Evolutionary conservation across 2,797 vertebrate species (phyloP).

Genomic region (Pempheris klunzingeri): DNA sequence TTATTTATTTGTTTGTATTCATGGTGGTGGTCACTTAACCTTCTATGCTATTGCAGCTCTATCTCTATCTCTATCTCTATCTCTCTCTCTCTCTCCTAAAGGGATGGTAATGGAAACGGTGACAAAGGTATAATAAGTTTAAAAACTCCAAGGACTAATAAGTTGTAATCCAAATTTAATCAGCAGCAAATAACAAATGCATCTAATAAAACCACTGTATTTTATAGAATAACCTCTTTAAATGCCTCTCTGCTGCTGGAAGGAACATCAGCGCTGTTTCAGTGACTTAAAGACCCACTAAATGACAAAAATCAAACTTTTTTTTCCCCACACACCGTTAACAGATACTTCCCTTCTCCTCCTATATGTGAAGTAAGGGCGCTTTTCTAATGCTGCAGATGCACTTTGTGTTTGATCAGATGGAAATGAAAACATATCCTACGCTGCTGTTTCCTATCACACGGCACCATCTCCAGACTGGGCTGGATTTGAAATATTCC

Average conservation of each 20-base stretch:
- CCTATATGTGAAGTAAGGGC: not conserved
- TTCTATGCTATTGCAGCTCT: too few relatives aligned
- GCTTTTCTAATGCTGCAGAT: not conserved
- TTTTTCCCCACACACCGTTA: not conserved
- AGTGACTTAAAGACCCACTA: not conserved
- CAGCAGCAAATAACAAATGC: not conserved
- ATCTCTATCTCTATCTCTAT: too few relatives aligned
- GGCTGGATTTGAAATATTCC: constrained; percentile 25
- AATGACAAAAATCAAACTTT: not conserved
- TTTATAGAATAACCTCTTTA: not conserved
- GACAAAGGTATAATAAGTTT: not conserved
- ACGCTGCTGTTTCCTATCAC: constrained; percentile 3
- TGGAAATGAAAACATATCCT: constrained; percentile 2
- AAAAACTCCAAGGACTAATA: not conserved
- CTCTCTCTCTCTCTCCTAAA: too few relatives aligned
- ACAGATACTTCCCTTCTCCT: not conserved
- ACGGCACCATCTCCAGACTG: not conserved
- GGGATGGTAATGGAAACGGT: too few relatives aligned
- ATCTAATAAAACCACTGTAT: not conserved
- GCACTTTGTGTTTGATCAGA: constrained; percentile 16
- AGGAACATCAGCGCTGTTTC: too few relatives aligned
- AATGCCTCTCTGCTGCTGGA: not conserved
- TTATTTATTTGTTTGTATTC: too few relatives aligned
- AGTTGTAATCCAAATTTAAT: constrained; percentile 5
- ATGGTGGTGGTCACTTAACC: too few relatives aligned